A percentile compares a stretch with the other conserved stretches of the same genome.
Evolutionary conservation across 2,888 invertebrate species (phyloP).

Genomic region (Ochropleura leucogaster): DNA sequence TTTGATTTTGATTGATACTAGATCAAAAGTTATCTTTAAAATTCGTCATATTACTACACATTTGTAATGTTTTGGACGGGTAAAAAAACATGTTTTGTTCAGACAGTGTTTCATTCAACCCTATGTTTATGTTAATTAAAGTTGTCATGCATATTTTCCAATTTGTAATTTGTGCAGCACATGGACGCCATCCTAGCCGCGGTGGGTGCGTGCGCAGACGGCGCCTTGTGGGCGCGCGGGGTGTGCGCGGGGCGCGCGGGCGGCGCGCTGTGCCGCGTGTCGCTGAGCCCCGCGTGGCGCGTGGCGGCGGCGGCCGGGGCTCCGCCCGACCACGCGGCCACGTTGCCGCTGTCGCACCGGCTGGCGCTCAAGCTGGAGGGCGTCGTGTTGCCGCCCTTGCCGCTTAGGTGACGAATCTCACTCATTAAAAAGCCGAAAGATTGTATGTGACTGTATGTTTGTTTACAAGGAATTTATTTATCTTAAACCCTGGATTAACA

Average conservation of each 20-base stretch:
- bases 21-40: too few species aligned
- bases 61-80: not conserved
- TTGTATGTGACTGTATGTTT: too few species aligned
- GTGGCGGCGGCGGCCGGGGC: slow-evolving; percentile 91
- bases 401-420: slow-evolving; percentile 89
- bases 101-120: not conserved
- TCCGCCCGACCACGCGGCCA: slow-evolving; percentile 93
- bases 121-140: too few species aligned
- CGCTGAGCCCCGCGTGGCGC: slow-evolving; percentile 83
- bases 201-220: slow-evolving; percentile 90
- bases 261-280: slow-evolving; percentile 89
- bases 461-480: too few species aligned
- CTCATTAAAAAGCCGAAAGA: too few species aligned
- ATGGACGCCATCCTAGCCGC: slow-evolving; percentile 80
- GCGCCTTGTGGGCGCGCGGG: slow-evolving; percentile 95
- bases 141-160: not conserved
- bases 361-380: slow-evolving; percentile 98
- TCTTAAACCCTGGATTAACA: too few species aligned
- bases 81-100: not conserved
- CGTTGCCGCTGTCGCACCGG: slow-evolving; percentile 95
- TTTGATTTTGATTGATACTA: too few species aligned
- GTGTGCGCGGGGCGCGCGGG: slow-evolving; percentile 95
- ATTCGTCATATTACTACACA: not conserved
- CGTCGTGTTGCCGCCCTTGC: slow-evolving; percentile 93
- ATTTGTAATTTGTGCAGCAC: slow-evolving; percentile 69